phyloP scores from a whole-genome alignment of 2,888 invertebrate genomes.

The Unio delphinus region DNA sequence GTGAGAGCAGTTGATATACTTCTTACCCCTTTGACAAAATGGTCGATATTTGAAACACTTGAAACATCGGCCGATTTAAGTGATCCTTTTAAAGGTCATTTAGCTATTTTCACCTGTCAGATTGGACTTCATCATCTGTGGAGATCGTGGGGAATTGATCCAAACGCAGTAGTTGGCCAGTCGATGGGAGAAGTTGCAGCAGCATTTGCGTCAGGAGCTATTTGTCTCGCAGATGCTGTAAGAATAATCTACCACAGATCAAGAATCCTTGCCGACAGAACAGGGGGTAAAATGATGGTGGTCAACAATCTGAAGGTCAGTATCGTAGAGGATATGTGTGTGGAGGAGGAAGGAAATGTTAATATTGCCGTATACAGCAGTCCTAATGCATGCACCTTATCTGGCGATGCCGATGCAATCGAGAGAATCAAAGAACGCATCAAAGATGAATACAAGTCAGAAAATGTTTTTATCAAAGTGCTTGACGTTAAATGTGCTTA shows the following conservation, averaged over 20 bases:
- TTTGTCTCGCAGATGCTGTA: constrained; percentile 38
- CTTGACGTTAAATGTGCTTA: constrained; percentile 50
- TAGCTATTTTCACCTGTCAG: constrained; percentile 48
- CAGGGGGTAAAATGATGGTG: constrained; percentile 44
- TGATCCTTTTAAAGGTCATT: constrained; percentile 37
- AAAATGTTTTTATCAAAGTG: constrained; percentile 18
- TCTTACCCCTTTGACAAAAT: constrained; percentile 12
- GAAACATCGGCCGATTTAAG: constrained; percentile 16
- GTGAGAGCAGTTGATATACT: constrained; percentile 24
- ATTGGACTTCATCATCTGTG: constrained; percentile 28
- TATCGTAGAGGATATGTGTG: constrained; percentile 15
- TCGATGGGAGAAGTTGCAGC: constrained; percentile 54
- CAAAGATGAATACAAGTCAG: constrained; percentile 8
- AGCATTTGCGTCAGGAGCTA: constrained; percentile 34
- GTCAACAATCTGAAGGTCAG: constrained; percentile 21
- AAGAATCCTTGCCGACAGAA: constrained; percentile 14
- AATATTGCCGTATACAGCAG: constrained; percentile 43
- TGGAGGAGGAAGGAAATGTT: constrained; percentile 6
- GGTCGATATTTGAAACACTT: constrained; percentile 26
- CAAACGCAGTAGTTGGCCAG: constrained; percentile 44
- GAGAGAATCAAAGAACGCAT: constrained; percentile 25
- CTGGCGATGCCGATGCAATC: constrained; percentile 34
- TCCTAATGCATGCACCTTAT: constrained; percentile 33
- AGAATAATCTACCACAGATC: constrained; percentile 41
- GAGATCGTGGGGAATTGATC: constrained; percentile 30